Evolutionary conservation across 2,797 vertebrate species (phyloP), one percentile per base, ranked within the genome.

Genomic region (Protonibea diacanthus): DNA sequence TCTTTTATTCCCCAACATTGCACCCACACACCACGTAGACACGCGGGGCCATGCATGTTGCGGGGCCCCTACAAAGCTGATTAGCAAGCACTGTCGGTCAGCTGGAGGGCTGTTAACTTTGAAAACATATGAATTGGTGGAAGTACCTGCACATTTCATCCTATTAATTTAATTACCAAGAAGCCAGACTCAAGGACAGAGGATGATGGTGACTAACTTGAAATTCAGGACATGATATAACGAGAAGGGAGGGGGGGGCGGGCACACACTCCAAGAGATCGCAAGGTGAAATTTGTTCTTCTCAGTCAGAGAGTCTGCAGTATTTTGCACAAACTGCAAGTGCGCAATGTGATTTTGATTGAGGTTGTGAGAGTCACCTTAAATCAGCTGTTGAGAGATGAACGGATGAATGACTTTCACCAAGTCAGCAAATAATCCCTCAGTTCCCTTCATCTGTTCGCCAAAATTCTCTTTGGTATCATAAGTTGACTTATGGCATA

Each of bases 141-240:
- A 44, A 75, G 74, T 55, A 80, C 68, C 63, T 76, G 66, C 40
- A 12, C 73, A 63, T 78, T 77, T 80, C 52, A 66, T 82, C 57
- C 42, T 40, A 29, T 14, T 82, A 73, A 88, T 85, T 80, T 27
- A 76, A 90, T 90, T 71, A 81, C 48, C 59, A 33, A 23, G 15
- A 52, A 82, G 62, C 44, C 29, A 13, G 58, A 38, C 80, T 76
- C 69, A 89, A 88, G 85, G 89, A 81, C 84, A 62, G 52, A 75
- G 38, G 25, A 71, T 20, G 74, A 51, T 49, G 66, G 53, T 62
- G 80, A 82, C 59, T 63, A 74, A 76, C 65, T 79, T 86, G 44
- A 62, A 69, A 90, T 82, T 76, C 79, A 80, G 42, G 80, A 57
- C 75, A 74, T 71, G 70, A 75, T 18, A 64, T 53, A 65, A 57